phyloP scores from a whole-genome alignment of 2,113 vertebrate species.

The Syngnathoides biaculeatus region DNA sequence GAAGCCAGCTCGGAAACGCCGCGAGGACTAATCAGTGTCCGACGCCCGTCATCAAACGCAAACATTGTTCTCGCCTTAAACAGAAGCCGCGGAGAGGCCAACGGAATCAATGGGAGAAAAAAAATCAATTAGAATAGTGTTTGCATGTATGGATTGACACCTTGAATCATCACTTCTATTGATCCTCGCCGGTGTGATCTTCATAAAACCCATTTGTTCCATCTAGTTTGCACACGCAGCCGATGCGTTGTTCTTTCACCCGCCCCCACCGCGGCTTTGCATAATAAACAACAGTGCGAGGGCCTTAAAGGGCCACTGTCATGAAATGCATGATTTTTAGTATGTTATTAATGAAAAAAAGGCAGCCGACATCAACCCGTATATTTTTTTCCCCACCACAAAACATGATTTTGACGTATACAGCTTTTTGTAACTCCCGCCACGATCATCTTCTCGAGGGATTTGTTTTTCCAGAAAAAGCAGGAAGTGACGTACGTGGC shows the following conservation, averaged over 20 bases:
- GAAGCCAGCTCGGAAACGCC: constrained; percentile 48
- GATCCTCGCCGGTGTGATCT: constrained; percentile 64
- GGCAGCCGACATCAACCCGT: too few species aligned
- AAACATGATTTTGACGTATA: too few species aligned
- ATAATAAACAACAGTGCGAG: constrained; percentile 31
- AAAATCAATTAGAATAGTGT: constrained; percentile 73
- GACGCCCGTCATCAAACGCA: constrained; percentile 54
- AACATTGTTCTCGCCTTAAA: constrained; percentile 53
- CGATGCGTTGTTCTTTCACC: constrained; percentile 60
- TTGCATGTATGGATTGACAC: constrained; percentile 72
- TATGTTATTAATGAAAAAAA: too few species aligned
- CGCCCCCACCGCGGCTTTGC: constrained; percentile 35
- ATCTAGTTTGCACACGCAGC: constrained; percentile 63
- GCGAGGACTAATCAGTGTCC: constrained; percentile 53
- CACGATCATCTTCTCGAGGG: too few species aligned
- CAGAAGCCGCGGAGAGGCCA: constrained; percentile 37
- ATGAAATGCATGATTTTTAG: too few species aligned
- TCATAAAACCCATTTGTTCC: constrained; percentile 67
- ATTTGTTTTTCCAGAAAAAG: too few species aligned
- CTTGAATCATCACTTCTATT: constrained; percentile 67
- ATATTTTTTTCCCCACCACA: too few species aligned
- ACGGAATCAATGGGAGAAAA: constrained; percentile 68
- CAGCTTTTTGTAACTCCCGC: too few species aligned
- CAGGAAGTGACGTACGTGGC: too few species aligned
- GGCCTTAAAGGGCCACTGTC: too few species aligned